These are phyloP conservation scores for Synanthedon tipuliformis DNA, from an alignment of 2,888 invertebrate genomes.

Conservation along the genomic window DNA sequence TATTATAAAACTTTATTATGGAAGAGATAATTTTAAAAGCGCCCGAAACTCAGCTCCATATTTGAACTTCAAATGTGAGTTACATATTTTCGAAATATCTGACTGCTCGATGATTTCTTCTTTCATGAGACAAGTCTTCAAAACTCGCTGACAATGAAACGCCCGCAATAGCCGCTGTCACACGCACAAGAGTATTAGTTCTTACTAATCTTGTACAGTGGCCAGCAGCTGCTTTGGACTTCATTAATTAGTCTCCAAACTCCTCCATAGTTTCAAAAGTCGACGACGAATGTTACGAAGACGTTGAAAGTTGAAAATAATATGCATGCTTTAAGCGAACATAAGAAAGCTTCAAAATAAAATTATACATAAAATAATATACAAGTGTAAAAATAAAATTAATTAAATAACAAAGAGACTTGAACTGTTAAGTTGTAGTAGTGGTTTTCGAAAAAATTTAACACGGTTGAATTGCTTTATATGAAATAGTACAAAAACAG, in stretches of 20 bases:
- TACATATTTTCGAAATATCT: background rate
- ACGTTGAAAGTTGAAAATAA: conserved; percentile 3
- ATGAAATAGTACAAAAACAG: background rate
- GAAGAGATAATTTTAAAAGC: background rate
- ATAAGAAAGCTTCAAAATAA: conserved; percentile 2
- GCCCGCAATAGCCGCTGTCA: conserved; percentile 98
- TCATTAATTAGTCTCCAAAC: conserved; percentile 43
- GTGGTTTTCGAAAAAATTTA: background rate
- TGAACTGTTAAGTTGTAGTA: background rate
- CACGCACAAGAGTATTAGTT: conserved; percentile 95
- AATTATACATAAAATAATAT: background rate
- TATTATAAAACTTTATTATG: too few relatives aligned
- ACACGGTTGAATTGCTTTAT: background rate
- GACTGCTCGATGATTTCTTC: background rate
- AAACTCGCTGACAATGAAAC: conserved; percentile 61
- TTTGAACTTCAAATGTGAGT: background rate
- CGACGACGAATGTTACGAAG: background rate
- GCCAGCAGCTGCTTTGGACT: conserved; percentile 96
- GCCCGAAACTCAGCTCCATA: background rate
- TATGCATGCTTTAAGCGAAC: background rate
- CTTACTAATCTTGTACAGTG: conserved; percentile 95
- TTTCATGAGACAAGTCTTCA: background rate
- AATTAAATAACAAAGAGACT: too few relatives aligned
- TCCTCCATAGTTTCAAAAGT: background rate
- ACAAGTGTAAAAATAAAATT: too few relatives aligned